Conservation (phyloP, 2,888 invertebrate genomes). For the Nasonovia ribisnigri region DNA sequence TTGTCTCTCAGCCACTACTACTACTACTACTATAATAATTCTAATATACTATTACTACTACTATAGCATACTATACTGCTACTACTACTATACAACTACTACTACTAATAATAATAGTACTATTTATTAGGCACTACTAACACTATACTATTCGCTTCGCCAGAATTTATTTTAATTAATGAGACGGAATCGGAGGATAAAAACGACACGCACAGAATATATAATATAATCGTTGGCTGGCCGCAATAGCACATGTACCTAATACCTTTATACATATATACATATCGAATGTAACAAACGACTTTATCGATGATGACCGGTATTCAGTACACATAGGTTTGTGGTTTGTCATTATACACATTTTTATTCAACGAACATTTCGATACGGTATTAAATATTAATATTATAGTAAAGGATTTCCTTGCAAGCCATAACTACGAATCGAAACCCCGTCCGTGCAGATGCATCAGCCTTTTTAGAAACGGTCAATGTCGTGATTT, state of each 20-base stretch:
- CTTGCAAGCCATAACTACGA: not conserved
- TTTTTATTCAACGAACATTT: not conserved
- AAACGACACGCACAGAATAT: not conserved
- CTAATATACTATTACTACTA: too few relatives aligned
- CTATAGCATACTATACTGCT: not conserved
- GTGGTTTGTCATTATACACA: not conserved
- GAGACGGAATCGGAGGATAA: not conserved
- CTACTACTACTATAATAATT: too few relatives aligned
- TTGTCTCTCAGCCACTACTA: not conserved
- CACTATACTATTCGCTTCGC: not conserved
- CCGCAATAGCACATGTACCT: not conserved
- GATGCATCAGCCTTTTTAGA: not conserved
- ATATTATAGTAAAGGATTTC: not conserved
- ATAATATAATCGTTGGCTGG: not conserved
- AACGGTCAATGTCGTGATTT: not conserved
- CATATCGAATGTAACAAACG: not conserved
- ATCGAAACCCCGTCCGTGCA: not conserved
- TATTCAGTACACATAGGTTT: not conserved
- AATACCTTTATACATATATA: not conserved
- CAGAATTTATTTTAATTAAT: slow-evolving; percentile 26
- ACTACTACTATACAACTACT: not conserved
- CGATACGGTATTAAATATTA: not conserved
- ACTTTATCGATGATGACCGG: not conserved
- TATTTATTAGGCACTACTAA: not conserved
- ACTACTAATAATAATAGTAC: not conserved